Evolutionary conservation across 2,888 invertebrate genomes (phyloP).

Genomic region (Selenia dentaria): DNA sequence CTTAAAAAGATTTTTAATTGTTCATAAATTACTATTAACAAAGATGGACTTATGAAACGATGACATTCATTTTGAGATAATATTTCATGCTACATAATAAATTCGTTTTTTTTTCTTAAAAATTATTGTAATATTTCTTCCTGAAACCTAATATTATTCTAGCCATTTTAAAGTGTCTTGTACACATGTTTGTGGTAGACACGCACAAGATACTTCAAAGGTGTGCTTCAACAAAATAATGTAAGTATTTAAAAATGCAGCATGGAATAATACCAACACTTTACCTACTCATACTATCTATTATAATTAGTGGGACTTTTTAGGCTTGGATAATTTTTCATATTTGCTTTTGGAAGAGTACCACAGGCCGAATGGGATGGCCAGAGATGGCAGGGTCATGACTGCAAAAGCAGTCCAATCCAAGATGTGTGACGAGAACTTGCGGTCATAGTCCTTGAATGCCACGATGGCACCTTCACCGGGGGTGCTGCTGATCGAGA

Average conservation of each 20-base stretch:
- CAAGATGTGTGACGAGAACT: conserved; percentile 98
- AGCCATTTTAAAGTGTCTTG: no score
- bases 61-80: conserved; percentile 49
- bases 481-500: conserved; percentile 93
- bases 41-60: conserved; percentile 55
- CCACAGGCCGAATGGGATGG: conserved; percentile 97
- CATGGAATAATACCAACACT: conserved; percentile 4
- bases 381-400: conserved; percentile 97
- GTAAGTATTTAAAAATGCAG: conserved; percentile 1
- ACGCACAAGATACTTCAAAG: no score
- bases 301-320: conserved; percentile 84
- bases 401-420: conserved; percentile 99
- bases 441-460: conserved; percentile 96
- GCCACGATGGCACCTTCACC: conserved; percentile 98
- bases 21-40: conserved; percentile 77
- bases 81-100: conserved; percentile 35
- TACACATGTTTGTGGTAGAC: no score
- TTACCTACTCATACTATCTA: conserved; percentile 36
- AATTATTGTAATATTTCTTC: not conserved
- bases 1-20: conserved; percentile 60
- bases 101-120: conserved; percentile 1
- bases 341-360: conserved; percentile 97
- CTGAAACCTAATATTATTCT: no score
- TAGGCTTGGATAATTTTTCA: conserved; percentile 90
- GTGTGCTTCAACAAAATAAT: no score